Percentiles rank a stretch among this genome's conserved stretches.
phyloP scores from a whole-genome alignment of 2,888 invertebrate genomes.

The Macrophya alboannulata region DNA sequence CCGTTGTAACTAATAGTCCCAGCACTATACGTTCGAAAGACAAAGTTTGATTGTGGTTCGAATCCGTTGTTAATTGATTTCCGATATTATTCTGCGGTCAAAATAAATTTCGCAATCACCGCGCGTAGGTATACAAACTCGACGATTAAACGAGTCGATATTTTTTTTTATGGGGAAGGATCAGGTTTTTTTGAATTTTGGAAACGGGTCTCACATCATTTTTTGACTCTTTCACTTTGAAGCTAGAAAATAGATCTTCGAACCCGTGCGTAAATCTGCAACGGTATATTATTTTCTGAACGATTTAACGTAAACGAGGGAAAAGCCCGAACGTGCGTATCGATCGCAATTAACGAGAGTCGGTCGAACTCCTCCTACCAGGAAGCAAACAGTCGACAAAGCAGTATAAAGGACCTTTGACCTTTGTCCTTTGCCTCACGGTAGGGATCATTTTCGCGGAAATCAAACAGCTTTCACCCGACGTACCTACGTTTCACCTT shows the following conservation, averaged over 20 bases:
- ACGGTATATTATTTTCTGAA: conserved; percentile 27
- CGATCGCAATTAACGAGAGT: conserved; percentile 53
- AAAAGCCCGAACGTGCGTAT: conserved; percentile 17
- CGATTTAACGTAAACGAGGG: conserved; percentile 27
- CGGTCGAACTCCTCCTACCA: conserved; percentile 28
- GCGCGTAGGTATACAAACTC: background rate
- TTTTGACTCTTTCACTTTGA: background rate
- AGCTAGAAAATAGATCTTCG: background rate
- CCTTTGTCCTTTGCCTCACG: conserved; percentile 29
- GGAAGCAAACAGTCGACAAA: conserved; percentile 42
- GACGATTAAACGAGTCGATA: no score
- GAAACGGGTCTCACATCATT: background rate
- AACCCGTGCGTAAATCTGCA: background rate
- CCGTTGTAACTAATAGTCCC: conserved; percentile 19
- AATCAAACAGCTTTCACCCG: background rate
- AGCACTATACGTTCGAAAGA: background rate
- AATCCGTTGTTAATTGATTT: background rate
- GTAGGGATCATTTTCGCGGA: conserved; percentile 7
- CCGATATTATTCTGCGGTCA: background rate
- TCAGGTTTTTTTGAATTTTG: background rate
- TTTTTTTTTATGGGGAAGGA: background rate
- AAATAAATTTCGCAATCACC: background rate
- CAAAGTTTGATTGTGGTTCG: conserved; percentile 9
- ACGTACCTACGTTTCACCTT: background rate
- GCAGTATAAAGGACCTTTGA: conserved; percentile 42